Conservation (phyloP, 1,140 invertebrate genomes). For the Acromyrmex heyeri region DNA sequence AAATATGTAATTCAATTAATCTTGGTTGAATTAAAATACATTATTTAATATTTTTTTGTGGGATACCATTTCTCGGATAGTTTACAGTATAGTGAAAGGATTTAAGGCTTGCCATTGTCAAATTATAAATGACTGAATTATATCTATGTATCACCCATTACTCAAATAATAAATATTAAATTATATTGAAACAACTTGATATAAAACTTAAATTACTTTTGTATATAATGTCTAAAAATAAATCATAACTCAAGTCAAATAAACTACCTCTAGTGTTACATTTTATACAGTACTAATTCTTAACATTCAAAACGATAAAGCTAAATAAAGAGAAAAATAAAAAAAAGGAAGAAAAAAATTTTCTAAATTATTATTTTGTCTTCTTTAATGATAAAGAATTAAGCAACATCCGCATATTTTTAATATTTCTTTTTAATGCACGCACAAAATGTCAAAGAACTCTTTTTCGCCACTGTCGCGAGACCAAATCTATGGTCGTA, state of each 20-base stretch:
- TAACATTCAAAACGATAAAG: background rate
- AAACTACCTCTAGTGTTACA: background rate
- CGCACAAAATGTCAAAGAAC: background rate
- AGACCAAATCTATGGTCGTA: background rate
- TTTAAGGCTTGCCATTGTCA: background rate
- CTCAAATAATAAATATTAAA: background rate
- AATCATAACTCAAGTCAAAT: background rate
- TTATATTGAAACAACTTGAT: background rate
- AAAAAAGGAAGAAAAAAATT: background rate
- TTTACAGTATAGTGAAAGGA: background rate
- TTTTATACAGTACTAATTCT: background rate
- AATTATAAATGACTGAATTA: constrained; percentile 5
- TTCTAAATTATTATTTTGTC: background rate
- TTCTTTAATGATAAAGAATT: background rate
- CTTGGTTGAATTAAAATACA: background rate
- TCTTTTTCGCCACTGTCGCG: background rate
- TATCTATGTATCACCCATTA: background rate
- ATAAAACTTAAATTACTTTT: background rate
- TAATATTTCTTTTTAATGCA: background rate
- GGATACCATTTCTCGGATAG: background rate
- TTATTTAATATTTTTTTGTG: background rate
- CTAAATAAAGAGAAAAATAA: background rate
- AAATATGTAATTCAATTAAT: background rate
- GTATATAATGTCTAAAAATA: background rate
- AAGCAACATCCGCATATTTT: constrained; percentile 13